Evolutionary conservation across 1,140 invertebrate species (phyloP), one percentile per base, ranked within the genome.

Genomic region (Ceratitis capitata): DNA sequence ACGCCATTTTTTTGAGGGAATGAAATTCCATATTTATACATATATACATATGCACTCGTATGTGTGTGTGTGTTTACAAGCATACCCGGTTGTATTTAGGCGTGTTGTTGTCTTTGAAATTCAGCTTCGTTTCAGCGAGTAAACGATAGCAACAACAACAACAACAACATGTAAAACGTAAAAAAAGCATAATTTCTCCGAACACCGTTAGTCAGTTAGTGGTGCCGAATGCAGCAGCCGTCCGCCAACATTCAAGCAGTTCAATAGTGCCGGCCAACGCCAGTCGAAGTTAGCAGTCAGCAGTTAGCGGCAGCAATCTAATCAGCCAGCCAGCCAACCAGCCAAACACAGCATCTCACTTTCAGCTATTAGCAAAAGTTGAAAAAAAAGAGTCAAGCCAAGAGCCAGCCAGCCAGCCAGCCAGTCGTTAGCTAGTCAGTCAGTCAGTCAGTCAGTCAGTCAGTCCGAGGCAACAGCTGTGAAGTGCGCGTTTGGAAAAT

Each of bases 1-100:
- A 88, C 85, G 88, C 88, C 88, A 88, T 90, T 90, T 89, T 90
- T 89, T 87, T 86, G 87, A 86, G 64, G 78, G 89, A 88, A 89
- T 88, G 69, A 82, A 84, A 87, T 49, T 83, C 84, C 3, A 1
- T 12, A 69, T 3, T 10, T 19, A 42, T 19, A 42, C 16, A 42
- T 23, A 45, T 16, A 74, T 2, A 26, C 9, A 32, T 26, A 64
- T 12, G 14, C 23, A 47, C 12, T n/a, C 7, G 26, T 23, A 69
- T 39, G 12, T n/a, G 16, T 29, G 14, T 29, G 16, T 19, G 64
- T 39, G 32, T 6, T 26, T 1, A 19, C 14, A 35, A 4, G 32
- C 29, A 69, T 42, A 74, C n/a, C n/a, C n/a, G n/a, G n/a, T n/a
- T 78, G 12, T 45, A 78, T 45, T 39, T 85, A 88, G 64, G 87